Conservation (phyloP, 2,797 vertebrate genomes). For the Phalloptychus januarius region DNA sequence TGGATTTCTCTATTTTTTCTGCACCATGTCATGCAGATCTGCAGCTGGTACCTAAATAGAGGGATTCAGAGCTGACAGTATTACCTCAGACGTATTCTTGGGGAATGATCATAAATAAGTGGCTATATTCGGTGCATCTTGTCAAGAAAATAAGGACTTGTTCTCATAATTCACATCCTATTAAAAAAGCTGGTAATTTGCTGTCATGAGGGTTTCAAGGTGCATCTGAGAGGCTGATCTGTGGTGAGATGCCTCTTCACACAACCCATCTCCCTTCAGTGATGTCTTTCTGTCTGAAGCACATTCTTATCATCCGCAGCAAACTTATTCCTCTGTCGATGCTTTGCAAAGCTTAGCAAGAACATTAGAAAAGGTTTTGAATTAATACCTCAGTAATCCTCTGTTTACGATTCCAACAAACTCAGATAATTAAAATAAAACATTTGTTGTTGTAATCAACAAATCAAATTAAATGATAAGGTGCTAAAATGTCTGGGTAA, state of each 20-base stretch:
- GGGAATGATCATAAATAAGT: background rate
- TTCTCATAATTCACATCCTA: background rate
- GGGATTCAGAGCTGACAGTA: background rate
- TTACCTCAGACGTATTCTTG: background rate
- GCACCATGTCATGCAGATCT: background rate
- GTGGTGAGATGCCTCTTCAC: background rate
- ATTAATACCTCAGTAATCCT: background rate
- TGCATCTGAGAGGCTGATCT: background rate
- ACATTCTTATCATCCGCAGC: background rate
- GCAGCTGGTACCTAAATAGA: background rate
- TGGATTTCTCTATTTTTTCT: constrained; percentile 7
- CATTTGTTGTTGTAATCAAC: background rate
- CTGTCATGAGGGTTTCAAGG: background rate
- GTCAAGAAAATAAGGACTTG: background rate
- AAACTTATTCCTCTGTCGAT: background rate
- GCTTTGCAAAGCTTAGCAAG: background rate
- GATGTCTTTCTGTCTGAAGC: background rate
- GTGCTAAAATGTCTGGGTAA: background rate
- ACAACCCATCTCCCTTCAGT: background rate
- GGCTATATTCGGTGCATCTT: background rate
- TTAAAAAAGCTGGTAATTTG: background rate
- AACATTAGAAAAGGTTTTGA: background rate
- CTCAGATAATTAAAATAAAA: background rate
- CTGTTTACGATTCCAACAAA: background rate
- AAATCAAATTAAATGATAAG: background rate